Conservation (phyloP, 2,797 vertebrate species). For the Chromobotia macracanthus region DNA sequence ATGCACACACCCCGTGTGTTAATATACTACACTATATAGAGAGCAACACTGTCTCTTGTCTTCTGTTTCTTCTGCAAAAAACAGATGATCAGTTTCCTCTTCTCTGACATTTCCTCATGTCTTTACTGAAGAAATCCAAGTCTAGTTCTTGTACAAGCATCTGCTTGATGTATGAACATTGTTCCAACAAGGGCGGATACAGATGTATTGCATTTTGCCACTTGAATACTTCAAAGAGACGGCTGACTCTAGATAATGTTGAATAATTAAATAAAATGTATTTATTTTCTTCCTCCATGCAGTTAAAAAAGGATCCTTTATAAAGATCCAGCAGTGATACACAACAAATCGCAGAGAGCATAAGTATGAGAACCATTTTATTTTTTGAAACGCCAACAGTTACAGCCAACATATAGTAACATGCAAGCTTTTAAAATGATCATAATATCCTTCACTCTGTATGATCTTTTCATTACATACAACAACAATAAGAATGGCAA, state of each 20-base stretch:
- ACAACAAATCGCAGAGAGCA: background rate
- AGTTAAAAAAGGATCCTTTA: conserved; percentile 9
- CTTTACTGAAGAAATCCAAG: conserved; percentile 30
- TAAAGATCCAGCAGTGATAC: background rate
- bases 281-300: background rate
- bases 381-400: background rate
- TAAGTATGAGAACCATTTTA: background rate
- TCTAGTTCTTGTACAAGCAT: conserved; percentile 23
- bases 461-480: no score
- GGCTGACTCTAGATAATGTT: conserved; percentile 5
- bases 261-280: conserved; percentile 13
- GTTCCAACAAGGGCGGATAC: conserved; percentile 21
- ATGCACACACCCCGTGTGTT: background rate
- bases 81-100: conserved; percentile 7
- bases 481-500: no score
- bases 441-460: background rate
- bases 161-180: conserved; percentile 16
- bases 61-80: conserved; percentile 25
- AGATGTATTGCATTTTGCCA: conserved; percentile 33
- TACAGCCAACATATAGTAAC: background rate
- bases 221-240: conserved; percentile 27
- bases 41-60: conserved; percentile 1
- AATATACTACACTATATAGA: background rate
- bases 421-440: background rate
- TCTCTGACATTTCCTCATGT: background rate